Evolutionary conservation across 1,140 invertebrate genomes (phyloP).

Genomic region (Acromyrmex heyeri): DNA sequence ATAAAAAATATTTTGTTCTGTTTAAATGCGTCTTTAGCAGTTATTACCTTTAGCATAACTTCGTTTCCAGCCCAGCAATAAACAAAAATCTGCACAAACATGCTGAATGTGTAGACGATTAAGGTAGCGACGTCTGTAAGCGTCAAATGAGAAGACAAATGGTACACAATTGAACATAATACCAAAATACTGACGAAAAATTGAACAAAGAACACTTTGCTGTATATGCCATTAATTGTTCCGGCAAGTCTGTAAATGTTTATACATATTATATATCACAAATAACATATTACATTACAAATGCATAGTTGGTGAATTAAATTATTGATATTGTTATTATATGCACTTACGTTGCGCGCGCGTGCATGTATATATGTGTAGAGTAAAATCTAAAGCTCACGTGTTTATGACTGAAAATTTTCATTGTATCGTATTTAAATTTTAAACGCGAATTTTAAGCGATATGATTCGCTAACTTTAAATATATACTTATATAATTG

Average conservation of each 20-base stretch:
- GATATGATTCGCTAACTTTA: too few species aligned
- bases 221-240: neutral
- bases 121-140: neutral
- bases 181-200: slow-evolving; percentile 43
- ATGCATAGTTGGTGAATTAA: neutral
- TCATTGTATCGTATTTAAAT: too few species aligned
- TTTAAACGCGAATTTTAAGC: too few species aligned
- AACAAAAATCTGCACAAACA: slow-evolving; percentile 43
- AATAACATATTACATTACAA: neutral
- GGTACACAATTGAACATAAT: slow-evolving; percentile 4
- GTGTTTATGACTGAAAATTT: too few species aligned
- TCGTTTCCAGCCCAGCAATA: slow-evolving; percentile 37
- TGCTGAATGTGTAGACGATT: neutral
- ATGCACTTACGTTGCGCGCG: neutral
- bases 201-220: slow-evolving; percentile 32
- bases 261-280: neutral
- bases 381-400: too few species aligned
- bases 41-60: slow-evolving; percentile 16
- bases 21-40: neutral
- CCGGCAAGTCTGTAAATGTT: slow-evolving; percentile 26
- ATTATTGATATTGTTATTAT: neutral
- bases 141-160: slow-evolving; percentile 30
- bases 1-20: neutral
- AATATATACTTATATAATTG: too few species aligned
- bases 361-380: too few species aligned